These are phyloP conservation scores for Ploceus nigricollis DNA, from an alignment of 2,113 vertebrate genomes.

Conservation along the genomic window DNA sequence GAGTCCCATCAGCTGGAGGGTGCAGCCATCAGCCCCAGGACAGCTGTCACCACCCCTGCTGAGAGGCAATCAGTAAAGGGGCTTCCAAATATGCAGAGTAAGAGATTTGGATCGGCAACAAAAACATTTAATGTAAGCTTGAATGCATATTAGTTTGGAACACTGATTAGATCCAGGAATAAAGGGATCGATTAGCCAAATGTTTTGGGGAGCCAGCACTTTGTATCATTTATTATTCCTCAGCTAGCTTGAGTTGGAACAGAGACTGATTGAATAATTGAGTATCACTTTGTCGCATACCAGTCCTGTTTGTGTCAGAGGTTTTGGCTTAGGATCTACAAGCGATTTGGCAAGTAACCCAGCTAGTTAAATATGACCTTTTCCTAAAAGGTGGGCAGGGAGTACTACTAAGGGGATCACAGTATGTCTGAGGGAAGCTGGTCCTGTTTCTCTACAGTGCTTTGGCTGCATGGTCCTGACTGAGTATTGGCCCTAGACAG, in stretches of 20 bases:
- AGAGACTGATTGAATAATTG: background rate
- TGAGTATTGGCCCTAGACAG: background rate
- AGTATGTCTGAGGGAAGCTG: background rate
- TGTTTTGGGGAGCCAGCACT: background rate
- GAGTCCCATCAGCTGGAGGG: background rate
- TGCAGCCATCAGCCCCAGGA: background rate
- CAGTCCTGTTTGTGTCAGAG: background rate
- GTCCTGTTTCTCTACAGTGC: background rate
- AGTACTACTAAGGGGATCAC: background rate
- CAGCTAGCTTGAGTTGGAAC: background rate
- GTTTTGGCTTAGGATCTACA: background rate
- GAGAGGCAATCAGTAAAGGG: background rate
- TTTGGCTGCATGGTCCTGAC: background rate
- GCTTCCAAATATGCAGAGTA: background rate
- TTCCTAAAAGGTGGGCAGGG: background rate
- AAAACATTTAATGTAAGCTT: background rate
- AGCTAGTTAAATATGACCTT: background rate
- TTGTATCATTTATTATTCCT: background rate
- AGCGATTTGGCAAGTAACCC: background rate
- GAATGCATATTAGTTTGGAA: background rate
- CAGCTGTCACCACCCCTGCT: background rate
- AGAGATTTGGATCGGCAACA: conserved; percentile 4
- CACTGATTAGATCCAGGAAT: conserved; percentile 37
- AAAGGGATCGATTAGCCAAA: background rate
- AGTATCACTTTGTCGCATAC: background rate